These are phyloP conservation scores for Odontocolon sp. DNA, from an alignment of 2,888 invertebrate genomes.

Conservation along the genomic window DNA sequence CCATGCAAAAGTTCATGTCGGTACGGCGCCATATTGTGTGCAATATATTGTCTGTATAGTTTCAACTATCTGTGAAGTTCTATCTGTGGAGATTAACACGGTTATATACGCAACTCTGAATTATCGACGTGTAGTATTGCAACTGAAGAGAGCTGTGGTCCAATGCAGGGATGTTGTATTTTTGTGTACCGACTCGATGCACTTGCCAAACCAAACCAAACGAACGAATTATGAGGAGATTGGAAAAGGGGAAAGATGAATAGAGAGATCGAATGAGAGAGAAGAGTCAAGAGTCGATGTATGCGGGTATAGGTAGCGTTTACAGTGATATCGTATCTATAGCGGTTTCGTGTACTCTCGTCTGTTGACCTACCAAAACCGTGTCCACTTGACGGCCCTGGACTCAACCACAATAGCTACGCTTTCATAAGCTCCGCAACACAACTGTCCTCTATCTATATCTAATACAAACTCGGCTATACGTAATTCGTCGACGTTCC, in stretches of 20 bases:
- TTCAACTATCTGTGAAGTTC: not conserved
- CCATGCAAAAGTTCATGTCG: no score
- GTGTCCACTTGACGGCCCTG: slow-evolving; percentile 8
- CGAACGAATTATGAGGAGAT: slow-evolving; percentile 17
- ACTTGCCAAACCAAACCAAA: slow-evolving; percentile 18
- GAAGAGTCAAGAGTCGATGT: slow-evolving; percentile 1
- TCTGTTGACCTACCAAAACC: slow-evolving; percentile 20
- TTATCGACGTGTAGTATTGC: not conserved
- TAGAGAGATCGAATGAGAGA: not conserved
- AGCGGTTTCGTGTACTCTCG: slow-evolving; percentile 4
- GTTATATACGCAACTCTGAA: not conserved
- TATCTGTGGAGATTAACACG: not conserved
- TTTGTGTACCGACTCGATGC: slow-evolving; percentile 6
- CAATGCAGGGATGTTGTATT: not conserved
- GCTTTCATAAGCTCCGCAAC: no score
- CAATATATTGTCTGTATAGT: no score
- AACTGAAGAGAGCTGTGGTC: not conserved
- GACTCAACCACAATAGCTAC: not conserved
- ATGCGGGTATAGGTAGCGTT: not conserved
- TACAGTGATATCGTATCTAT: slow-evolving; percentile 28
- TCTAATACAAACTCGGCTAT: not conserved
- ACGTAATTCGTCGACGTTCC: slow-evolving; percentile 28
- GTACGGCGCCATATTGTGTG: no score
- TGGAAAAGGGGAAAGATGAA: not conserved
- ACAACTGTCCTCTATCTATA: not conserved